These are phyloP conservation scores for Papilio dardanus DNA, from an alignment of 1,140 invertebrate species.

Conservation along the genomic window DNA sequence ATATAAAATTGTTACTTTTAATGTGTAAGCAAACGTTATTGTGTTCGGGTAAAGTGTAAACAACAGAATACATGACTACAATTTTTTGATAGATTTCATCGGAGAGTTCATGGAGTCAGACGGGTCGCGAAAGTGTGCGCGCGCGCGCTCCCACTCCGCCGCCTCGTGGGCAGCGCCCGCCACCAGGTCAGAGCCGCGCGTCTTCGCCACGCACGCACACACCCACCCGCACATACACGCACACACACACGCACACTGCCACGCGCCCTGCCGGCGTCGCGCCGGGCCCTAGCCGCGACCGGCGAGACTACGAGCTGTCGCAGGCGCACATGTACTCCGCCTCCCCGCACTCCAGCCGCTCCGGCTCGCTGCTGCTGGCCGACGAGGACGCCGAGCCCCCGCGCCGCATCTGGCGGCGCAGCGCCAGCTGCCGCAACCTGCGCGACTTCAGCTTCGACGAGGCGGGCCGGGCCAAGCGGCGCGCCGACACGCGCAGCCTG, in stretches of 20 bases:
- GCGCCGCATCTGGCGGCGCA: conserved; percentile 82
- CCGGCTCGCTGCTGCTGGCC: conserved; percentile 60
- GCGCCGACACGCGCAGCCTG: conserved; percentile 63
- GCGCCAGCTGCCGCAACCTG: conserved; percentile 90
- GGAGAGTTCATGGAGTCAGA: conserved; percentile 84
- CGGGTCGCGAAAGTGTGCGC: conserved; percentile 67
- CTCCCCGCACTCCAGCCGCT: conserved; percentile 69
- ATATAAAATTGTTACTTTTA: not conserved
- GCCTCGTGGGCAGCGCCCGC: conserved; percentile 69
- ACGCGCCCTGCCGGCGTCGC: conserved; percentile 60
- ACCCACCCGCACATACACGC: conserved; percentile 61
- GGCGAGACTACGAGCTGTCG: conserved; percentile 81
- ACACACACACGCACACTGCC: conserved; percentile 70
- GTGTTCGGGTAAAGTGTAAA: not conserved
- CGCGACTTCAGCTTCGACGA: conserved; percentile 89
- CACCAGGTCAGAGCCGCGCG: conserved; percentile 70
- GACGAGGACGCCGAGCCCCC: conserved; percentile 52
- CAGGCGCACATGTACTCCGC: conserved; percentile 82
- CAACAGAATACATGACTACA: not conserved
- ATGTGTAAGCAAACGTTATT: not conserved
- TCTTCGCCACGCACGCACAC: conserved; percentile 48
- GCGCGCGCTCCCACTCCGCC: conserved; percentile 81
- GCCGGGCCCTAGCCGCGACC: conserved; percentile 75
- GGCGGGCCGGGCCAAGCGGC: conserved; percentile 84
- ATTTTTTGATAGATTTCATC: conserved; percentile 74